phyloP scores from a whole-genome alignment of 2,888 invertebrate genomes.

The Blomia tropicalis region DNA sequence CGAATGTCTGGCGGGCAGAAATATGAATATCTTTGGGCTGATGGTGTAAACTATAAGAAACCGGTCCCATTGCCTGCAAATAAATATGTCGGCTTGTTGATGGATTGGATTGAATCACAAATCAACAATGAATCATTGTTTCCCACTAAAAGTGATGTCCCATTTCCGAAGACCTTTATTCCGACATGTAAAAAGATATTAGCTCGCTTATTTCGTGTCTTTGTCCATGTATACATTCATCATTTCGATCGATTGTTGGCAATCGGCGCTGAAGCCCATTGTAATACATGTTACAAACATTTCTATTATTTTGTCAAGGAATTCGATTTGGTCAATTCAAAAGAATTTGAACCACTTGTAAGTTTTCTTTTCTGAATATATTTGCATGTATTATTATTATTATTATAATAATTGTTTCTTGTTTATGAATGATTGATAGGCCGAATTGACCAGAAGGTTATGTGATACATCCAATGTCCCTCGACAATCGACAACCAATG shows the following conservation, averaged over 20 bases:
- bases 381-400: background rate
- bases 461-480: too few relatives aligned
- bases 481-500: too few relatives aligned
- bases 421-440: conserved; percentile 30
- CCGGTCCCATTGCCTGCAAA: conserved; percentile 66
- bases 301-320: conserved; percentile 80
- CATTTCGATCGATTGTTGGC: conserved; percentile 74
- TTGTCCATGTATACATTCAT: conserved; percentile 85
- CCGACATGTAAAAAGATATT: conserved; percentile 67
- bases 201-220: conserved; percentile 69
- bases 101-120: conserved; percentile 81
- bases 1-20: conserved; percentile 76
- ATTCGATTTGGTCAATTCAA: conserved; percentile 60
- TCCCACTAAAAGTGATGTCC: conserved; percentile 64
- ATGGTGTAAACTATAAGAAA: conserved; percentile 53
- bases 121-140: conserved; percentile 74
- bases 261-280: conserved; percentile 76
- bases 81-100: conserved; percentile 60
- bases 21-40: conserved; percentile 80
- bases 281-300: conserved; percentile 84
- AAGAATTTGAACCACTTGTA: conserved; percentile 64
- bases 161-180: conserved; percentile 68
- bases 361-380: conserved; percentile 7
- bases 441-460: conserved; percentile 55
- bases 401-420: conserved; percentile 2